These are phyloP conservation scores for Myotis brandtii DNA, from an alignment of 2,113 vertebrate genomes.

Conservation along the genomic window DNA sequence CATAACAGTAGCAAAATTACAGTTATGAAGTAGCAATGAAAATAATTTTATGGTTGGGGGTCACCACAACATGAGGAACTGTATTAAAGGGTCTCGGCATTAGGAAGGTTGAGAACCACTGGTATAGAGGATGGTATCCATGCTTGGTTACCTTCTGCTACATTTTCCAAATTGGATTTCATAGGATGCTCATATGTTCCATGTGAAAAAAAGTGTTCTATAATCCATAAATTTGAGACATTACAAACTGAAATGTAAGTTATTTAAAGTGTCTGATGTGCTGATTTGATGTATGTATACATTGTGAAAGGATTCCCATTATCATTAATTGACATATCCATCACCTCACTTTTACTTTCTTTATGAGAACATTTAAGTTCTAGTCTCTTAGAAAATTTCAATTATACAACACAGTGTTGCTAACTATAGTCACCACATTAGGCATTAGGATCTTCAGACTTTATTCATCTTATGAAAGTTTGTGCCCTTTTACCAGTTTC, in stretches of 20 bases:
- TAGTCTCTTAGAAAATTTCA: neutral
- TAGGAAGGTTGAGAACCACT: too few relatives aligned
- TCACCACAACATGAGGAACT: too few relatives aligned
- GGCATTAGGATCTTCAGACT: neutral
- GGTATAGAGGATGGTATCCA: neutral
- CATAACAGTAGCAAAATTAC: too few relatives aligned
- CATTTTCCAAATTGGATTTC: neutral
- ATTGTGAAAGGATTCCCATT: neutral
- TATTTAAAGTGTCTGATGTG: neutral
- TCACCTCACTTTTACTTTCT: neutral
- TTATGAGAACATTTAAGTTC: neutral
- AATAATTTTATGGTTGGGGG: too few relatives aligned
- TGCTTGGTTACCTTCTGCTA: neutral
- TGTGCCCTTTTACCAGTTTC: neutral
- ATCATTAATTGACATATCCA: neutral
- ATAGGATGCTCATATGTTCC: neutral
- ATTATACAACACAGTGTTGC: neutral
- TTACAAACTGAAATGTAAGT: neutral
- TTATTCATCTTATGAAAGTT: neutral
- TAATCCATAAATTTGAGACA: neutral
- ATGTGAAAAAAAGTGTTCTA: neutral
- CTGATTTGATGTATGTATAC: neutral
- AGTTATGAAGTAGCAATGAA: too few relatives aligned
- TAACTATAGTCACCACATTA: neutral
- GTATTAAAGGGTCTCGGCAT: neutral